These are phyloP conservation scores for Syngnathus rostellatus DNA, from an alignment of 2,797 vertebrate genomes.

Conservation along the genomic window DNA sequence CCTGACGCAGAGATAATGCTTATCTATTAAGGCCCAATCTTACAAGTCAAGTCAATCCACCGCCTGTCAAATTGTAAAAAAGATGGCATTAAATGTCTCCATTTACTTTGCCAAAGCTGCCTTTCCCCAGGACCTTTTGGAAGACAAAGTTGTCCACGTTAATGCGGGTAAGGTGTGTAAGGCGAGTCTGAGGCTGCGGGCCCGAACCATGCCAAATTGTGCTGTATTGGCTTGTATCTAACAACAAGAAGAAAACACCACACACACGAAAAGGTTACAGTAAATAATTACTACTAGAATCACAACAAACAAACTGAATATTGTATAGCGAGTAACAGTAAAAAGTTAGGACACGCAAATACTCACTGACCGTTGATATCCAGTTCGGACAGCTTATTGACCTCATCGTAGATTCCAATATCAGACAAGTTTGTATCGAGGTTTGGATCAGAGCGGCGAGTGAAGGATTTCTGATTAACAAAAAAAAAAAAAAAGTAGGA, in stretches of 20 bases:
- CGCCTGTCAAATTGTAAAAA: background rate
- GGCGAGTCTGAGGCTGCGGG: slow-evolving; percentile 54
- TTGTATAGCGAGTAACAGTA: background rate
- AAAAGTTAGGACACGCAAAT: background rate
- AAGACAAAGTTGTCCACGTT: slow-evolving; percentile 83
- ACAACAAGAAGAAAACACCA: slow-evolving; percentile 8
- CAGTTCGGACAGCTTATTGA: slow-evolving; percentile 69
- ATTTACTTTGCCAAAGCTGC: slow-evolving; percentile 95
- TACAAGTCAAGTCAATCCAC: background rate
- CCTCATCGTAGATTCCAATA: slow-evolving; percentile 85
- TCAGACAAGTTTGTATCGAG: slow-evolving; percentile 46
- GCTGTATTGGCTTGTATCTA: slow-evolving; percentile 74
- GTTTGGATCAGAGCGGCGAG: slow-evolving; percentile 76
- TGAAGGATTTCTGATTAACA: slow-evolving; percentile 70
- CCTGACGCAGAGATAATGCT: slow-evolving; percentile 58
- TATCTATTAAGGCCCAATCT: background rate
- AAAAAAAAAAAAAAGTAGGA: background rate
- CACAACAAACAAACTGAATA: background rate
- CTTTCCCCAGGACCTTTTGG: slow-evolving; percentile 95
- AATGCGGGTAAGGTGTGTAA: slow-evolving; percentile 71
- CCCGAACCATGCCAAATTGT: slow-evolving; percentile 80
- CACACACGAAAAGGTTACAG: slow-evolving; percentile 1
- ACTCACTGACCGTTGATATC: slow-evolving; percentile 56
- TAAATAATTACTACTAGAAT: background rate
- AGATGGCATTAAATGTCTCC: background rate